Conservation (phyloP, 2,888 invertebrate genomes). For the Trichacis sp. region DNA sequence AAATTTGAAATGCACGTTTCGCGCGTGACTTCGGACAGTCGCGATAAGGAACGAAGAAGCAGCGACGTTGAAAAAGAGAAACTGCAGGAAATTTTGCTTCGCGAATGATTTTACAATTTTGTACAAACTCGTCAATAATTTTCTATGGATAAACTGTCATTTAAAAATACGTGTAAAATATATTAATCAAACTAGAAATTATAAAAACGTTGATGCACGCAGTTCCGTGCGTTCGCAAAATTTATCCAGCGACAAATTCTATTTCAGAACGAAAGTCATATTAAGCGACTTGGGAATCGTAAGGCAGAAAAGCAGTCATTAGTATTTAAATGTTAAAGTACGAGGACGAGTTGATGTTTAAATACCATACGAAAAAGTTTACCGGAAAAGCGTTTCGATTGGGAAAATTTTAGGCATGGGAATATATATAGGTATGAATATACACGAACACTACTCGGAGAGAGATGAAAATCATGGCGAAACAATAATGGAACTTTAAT, state of each 20-base stretch:
- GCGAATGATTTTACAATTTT: background rate
- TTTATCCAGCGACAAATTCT: background rate
- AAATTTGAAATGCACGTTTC: too few species aligned
- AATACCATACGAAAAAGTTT: background rate
- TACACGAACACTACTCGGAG: background rate
- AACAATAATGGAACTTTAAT: too few species aligned
- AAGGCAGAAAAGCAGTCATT: too few species aligned
- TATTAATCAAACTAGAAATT: background rate
- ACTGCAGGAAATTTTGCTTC: background rate
- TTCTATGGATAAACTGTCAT: background rate
- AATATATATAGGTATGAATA: slow-evolving; percentile 1
- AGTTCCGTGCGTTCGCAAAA: too few species aligned
- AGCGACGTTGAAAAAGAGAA: too few species aligned
- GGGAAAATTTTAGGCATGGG: background rate
- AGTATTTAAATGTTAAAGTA: background rate
- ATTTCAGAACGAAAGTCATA: background rate
- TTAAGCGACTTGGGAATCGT: too few species aligned
- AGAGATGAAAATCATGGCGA: too few species aligned
- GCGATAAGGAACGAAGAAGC: too few species aligned
- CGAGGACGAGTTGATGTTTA: background rate
- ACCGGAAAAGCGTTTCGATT: background rate
- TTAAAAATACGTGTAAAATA: background rate
- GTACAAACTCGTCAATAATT: background rate
- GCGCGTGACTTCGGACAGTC: too few species aligned
- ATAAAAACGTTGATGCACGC: too few species aligned